These are phyloP conservation scores for Mycteria americana DNA, from an alignment of 2,797 vertebrate species.

Conservation along the genomic window DNA sequence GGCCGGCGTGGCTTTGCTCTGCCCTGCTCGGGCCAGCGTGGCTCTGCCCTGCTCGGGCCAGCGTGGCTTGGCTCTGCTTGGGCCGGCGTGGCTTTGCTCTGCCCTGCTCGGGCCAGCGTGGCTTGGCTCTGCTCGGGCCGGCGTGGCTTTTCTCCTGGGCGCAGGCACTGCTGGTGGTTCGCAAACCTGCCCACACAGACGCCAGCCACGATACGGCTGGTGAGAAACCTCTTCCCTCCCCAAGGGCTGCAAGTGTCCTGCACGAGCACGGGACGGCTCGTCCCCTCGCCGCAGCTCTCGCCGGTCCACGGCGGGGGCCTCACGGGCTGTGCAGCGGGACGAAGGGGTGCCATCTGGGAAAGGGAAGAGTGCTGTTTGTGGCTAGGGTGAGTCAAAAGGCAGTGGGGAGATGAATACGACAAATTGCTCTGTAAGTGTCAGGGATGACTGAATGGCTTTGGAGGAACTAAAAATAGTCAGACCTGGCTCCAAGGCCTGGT, in stretches of 20 bases:
- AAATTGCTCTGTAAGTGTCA: not conserved
- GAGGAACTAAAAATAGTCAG: not conserved
- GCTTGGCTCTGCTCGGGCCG: accelerated
- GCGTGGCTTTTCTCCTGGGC: not conserved
- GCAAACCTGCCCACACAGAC: accelerated
- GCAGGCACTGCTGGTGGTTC: accelerated
- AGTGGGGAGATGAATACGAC: not conserved
- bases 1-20: not conserved
- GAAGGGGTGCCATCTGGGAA: not conserved
- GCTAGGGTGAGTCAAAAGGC: not conserved
- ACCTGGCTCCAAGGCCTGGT: not conserved
- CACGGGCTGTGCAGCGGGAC: accelerated
- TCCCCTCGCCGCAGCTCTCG: not conserved
- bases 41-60: too few relatives aligned
- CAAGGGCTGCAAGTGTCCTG: not conserved
- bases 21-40: accelerated
- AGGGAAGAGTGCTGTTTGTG: not conserved
- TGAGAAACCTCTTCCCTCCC: not conserved
- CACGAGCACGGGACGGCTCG: accelerated
- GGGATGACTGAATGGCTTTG: not conserved
- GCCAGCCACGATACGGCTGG: accelerated
- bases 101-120: too few relatives aligned
- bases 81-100: too few relatives aligned
- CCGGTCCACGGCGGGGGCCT: accelerated
- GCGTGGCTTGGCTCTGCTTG: too few relatives aligned